phyloP scores from a whole-genome alignment of 2,888 invertebrate genomes.

The Yponomeuta evonymella region DNA sequence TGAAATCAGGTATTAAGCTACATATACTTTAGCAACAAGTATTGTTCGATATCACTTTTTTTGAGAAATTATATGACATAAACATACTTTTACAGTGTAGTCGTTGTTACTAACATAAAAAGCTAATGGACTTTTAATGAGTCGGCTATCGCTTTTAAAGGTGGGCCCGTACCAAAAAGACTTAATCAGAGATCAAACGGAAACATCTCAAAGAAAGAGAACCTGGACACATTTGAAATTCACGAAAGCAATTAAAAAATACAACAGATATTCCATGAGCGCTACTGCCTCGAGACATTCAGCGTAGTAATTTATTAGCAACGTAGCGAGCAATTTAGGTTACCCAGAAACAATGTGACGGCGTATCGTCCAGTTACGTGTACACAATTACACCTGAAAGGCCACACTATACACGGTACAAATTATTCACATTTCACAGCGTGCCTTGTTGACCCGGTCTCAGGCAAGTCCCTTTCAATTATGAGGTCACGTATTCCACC shows the following conservation, averaged over 20 bases:
- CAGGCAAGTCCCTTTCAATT: slow-evolving; percentile 38
- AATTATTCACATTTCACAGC: slow-evolving; percentile 34
- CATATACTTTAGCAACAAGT: no score
- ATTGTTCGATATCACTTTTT: no score
- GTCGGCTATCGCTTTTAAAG: no score
- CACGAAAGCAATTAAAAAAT: neutral
- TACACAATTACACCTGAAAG: slow-evolving; percentile 27
- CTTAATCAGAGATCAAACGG: no score
- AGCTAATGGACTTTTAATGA: no score
- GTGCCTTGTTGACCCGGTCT: slow-evolving; percentile 31
- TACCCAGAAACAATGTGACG: slow-evolving; percentile 1
- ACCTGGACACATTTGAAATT: no score
- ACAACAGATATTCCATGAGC: neutral
- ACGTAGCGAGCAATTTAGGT: slow-evolving; percentile 7
- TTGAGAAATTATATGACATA: no score
- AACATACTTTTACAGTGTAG: no score
- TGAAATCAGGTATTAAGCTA: no score
- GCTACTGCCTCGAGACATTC: neutral
- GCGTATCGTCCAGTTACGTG: neutral
- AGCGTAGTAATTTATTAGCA: neutral
- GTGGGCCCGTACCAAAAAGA: no score
- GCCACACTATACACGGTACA: slow-evolving; percentile 33
- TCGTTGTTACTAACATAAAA: no score
- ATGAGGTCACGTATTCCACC: slow-evolving; percentile 47
- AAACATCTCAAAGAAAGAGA: no score